Base-by-base conservation (phyloP, 2,888 invertebrate genomes). In the Empis livida region DNA sequence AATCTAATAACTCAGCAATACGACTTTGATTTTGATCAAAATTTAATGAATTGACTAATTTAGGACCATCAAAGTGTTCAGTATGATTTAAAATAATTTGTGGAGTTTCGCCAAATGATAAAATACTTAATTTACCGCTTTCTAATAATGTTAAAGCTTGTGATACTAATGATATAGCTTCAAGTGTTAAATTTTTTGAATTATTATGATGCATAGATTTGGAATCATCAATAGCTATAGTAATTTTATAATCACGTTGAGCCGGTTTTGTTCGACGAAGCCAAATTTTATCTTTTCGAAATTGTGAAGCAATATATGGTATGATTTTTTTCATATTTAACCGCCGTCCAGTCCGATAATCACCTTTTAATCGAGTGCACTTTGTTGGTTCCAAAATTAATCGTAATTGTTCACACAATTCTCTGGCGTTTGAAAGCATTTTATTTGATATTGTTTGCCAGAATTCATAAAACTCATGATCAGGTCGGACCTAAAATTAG, bases 281-380 rank as follows among this genome's bases (percentile, higher is more conserved):
- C 99, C 99, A 99, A 61, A 99, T 99, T 67, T 96, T 95, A 66
- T 99, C 97, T 67, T 99, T 99, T 41, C 97, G 79, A 72, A 96
- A 99, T 68, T 97, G 90, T 51, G 96, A 96, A 15, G 99, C 99
- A 55, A 99, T 94, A 72, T 99, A 99, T 0, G 97, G 92, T 61
- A 99, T 95, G 46, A 99, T 88, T 57, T 68, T 91, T 42, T 96
- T 80, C 97, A 99, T 99, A 71, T 99, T 99, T 45, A 99, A 86
- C 9, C 99, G 79, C 51, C 93, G 86, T 1, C 99, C 99, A 0
- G 94, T 96, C 45, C 95, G 78, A 68, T 90, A 99, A 69, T 99
- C 99, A 16, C 99, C 99, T 71, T 80, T 89, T 31, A 94, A 73
- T 53, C 93, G 78, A 0, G 94, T 87, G 0, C 94, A 87, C 58